Evolutionary conservation across 1,140 invertebrate species (phyloP).

Genomic region (Cylas formicarius): DNA sequence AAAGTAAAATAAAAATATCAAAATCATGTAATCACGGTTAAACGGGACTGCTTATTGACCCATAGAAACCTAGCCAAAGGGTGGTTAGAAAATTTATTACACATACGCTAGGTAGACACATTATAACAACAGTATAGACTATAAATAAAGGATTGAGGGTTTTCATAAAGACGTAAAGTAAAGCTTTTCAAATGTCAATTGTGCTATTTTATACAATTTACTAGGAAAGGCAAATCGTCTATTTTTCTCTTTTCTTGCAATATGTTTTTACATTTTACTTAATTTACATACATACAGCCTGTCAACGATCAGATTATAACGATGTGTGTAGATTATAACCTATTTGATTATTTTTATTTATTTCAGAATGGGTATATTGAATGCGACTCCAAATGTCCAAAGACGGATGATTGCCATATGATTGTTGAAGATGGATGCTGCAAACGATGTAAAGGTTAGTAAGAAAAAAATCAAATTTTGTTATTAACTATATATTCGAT

Average conservation of each 20-base stretch:
- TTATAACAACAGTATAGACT: no score
- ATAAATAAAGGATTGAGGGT: no score
- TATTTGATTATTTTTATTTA: constrained; percentile 19
- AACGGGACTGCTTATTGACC: no score
- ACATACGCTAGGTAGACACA: no score
- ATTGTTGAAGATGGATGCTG: constrained; percentile 57
- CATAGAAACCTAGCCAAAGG: no score
- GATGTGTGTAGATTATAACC: background rate
- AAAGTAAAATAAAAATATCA: no score
- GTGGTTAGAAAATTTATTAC: no score
- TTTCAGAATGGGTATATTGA: constrained; percentile 67
- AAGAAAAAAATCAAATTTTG: background rate
- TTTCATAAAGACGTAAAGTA: no score
- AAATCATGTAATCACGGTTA: no score
- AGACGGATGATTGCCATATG: constrained; percentile 61
- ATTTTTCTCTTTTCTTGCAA: background rate
- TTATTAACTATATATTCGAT: background rate
- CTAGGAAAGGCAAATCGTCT: background rate
- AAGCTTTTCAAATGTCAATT: no score
- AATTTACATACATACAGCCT: no score
- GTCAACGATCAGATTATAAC: constrained; percentile 1
- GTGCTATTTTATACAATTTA: no score
- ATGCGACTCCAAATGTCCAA: constrained; percentile 58
- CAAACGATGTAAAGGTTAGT: constrained; percentile 60
- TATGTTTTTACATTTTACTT: constrained; percentile 8